A percentile compares a stretch with the other conserved stretches of the same genome.
Evolutionary conservation across 2,888 invertebrate species (phyloP).

Genomic region (Pristionchus maxplancki): DNA sequence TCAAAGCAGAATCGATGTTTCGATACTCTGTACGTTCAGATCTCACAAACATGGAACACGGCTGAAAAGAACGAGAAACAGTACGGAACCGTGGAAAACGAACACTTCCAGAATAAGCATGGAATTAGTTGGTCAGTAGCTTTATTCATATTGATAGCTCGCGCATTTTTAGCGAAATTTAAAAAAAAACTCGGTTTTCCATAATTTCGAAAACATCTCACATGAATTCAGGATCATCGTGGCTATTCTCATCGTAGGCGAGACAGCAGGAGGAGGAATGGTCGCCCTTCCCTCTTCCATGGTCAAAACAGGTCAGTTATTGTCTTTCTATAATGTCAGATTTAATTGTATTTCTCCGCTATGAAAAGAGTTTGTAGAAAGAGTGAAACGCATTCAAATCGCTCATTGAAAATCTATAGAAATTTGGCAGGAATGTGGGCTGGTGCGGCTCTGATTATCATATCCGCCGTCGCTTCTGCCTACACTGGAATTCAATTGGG

Average conservation of each 20-base stretch:
- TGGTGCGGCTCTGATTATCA: slow-evolving; percentile 39
- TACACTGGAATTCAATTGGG: slow-evolving; percentile 65
- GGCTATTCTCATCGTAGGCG: slow-evolving; percentile 63
- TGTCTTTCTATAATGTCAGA: no score
- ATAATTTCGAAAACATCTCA: no score
- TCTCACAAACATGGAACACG: background rate
- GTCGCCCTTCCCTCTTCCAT: slow-evolving; percentile 63
- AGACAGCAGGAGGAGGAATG: slow-evolving; percentile 67
- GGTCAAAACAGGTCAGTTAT: slow-evolving; percentile 58
- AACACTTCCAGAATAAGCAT: background rate
- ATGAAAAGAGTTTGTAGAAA: no score
- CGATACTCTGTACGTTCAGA: background rate
- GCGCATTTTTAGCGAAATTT: no score
- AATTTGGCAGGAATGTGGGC: slow-evolving; percentile 32
- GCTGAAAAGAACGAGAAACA: background rate
- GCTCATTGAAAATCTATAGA: no score
- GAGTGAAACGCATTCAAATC: no score
- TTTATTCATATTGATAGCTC: no score
- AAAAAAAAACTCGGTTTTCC: no score
- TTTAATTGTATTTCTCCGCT: no score
- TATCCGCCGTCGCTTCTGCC: slow-evolving; percentile 58
- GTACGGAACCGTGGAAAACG: background rate
- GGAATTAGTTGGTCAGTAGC: background rate
- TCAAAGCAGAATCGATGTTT: no score
- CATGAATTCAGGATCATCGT: slow-evolving; percentile 58